These are phyloP conservation scores for Zosterops pallidus DNA, from an alignment of 2,113 vertebrate species.

Conservation along the genomic window DNA sequence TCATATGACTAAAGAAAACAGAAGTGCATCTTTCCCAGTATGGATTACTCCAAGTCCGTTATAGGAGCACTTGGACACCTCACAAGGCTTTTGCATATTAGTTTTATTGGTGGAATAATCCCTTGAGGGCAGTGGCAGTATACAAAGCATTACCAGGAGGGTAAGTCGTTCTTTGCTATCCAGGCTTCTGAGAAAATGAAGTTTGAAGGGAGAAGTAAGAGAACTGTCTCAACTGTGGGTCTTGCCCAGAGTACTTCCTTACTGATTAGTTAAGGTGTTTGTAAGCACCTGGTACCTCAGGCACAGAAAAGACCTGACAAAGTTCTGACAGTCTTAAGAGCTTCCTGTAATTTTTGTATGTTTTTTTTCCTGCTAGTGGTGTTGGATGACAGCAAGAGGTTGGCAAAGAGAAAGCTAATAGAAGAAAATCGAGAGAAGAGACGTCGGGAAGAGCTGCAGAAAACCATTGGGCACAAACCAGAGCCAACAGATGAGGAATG, in stretches of 20 bases:
- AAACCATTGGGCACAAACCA: constrained; percentile 87
- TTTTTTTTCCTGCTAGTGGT: constrained; percentile 81
- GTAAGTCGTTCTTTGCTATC: background rate
- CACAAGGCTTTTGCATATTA: background rate
- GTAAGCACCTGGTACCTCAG: background rate
- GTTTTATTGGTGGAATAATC: background rate
- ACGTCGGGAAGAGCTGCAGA: constrained; percentile 89
- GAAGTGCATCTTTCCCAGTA: background rate
- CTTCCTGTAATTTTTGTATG: background rate
- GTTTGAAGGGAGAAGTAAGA: background rate
- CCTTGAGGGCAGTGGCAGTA: background rate
- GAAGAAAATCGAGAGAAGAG: constrained; percentile 95
- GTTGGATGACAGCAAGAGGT: constrained; percentile 92
- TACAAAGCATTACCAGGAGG: background rate
- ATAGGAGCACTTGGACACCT: background rate
- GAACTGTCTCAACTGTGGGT: background rate
- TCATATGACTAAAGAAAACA: background rate
- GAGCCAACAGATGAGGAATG: constrained; percentile 94
- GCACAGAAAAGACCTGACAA: background rate
- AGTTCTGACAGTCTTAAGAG: background rate
- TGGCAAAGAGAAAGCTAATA: constrained; percentile 95
- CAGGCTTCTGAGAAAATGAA: background rate
- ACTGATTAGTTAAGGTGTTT: background rate
- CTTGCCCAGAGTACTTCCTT: background rate
- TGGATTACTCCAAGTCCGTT: background rate